phyloP scores from a whole-genome alignment of 2,888 invertebrate species.

The Ormyrus rosae region DNA sequence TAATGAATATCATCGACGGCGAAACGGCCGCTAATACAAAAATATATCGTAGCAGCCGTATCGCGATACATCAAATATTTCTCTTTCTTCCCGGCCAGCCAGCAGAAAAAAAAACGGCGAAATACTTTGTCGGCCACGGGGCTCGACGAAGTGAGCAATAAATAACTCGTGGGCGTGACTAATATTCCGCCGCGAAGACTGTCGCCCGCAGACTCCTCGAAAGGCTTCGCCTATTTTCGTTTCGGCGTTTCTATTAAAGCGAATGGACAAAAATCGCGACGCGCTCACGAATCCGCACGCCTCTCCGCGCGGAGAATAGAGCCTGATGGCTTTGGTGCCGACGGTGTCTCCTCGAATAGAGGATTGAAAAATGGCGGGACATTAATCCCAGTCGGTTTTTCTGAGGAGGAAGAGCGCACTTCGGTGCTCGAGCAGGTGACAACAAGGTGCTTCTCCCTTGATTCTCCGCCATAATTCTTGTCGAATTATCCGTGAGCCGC shows the following conservation, averaged over 20 bases:
- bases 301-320: no score
- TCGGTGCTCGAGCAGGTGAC: constrained; percentile 67
- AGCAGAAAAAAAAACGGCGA: constrained; percentile 2
- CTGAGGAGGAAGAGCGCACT: constrained; percentile 57
- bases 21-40: constrained; percentile 41
- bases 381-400: constrained; percentile 61
- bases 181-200: constrained; percentile 39
- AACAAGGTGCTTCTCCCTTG: constrained; percentile 67
- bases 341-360: no score
- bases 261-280: constrained; percentile 23
- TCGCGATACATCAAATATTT: constrained; percentile 30
- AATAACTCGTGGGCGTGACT: constrained; percentile 58
- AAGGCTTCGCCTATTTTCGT: constrained; percentile 48
- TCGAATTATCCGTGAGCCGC: constrained; percentile 46
- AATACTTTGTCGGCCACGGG: constrained; percentile 44
- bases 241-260: constrained; percentile 36
- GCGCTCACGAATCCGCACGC: constrained; percentile 2
- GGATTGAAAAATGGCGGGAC: constrained; percentile 60
- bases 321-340: no score
- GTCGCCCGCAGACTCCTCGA: constrained; percentile 43
- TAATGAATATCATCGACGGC: constrained; percentile 41
- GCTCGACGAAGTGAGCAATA: constrained; percentile 50
- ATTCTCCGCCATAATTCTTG: constrained; percentile 72
- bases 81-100: not conserved
- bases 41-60: constrained; percentile 16